Conservation (phyloP, 2,888 invertebrate species). For the Gymnocheta viridis region DNA sequence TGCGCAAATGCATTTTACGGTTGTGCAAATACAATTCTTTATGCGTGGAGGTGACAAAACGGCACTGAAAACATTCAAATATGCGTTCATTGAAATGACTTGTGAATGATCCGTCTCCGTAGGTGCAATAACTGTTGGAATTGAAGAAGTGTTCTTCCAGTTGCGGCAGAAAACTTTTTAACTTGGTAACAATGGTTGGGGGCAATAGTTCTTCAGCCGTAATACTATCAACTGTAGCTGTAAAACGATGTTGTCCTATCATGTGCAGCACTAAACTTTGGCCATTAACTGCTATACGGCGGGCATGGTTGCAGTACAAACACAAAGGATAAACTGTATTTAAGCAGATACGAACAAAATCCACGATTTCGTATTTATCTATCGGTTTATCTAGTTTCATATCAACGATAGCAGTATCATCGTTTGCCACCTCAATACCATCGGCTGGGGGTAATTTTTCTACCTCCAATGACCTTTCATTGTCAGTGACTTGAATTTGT, state of each 20-base stretch:
- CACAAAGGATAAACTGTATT: conserved; percentile 87
- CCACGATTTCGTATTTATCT: conserved; percentile 88
- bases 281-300: conserved; percentile 92
- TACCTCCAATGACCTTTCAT: conserved; percentile 5
- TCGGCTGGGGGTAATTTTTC: conserved; percentile 74
- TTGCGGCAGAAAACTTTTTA: conserved; percentile 84
- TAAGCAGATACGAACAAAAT: conserved; percentile 89
- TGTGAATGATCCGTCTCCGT: conserved; percentile 82
- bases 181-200: conserved; percentile 86
- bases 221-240: conserved; percentile 90
- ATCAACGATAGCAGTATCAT: conserved; percentile 87
- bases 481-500: not conserved
- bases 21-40: conserved; percentile 94
- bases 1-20: conserved; percentile 92
- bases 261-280: conserved; percentile 91
- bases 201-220: conserved; percentile 89
- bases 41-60: conserved; percentile 89
- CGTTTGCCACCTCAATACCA: conserved; percentile 84
- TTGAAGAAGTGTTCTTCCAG: conserved; percentile 88
- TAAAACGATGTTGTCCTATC: conserved; percentile 90
- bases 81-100: conserved; percentile 84
- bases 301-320: conserved; percentile 93
- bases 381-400: conserved; percentile 88
- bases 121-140: conserved; percentile 87
- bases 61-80: conserved; percentile 94